These are phyloP conservation scores for Parapristionchus giblindavisi DNA, from an alignment of 2,888 invertebrate genomes.

Conservation along the genomic window DNA sequence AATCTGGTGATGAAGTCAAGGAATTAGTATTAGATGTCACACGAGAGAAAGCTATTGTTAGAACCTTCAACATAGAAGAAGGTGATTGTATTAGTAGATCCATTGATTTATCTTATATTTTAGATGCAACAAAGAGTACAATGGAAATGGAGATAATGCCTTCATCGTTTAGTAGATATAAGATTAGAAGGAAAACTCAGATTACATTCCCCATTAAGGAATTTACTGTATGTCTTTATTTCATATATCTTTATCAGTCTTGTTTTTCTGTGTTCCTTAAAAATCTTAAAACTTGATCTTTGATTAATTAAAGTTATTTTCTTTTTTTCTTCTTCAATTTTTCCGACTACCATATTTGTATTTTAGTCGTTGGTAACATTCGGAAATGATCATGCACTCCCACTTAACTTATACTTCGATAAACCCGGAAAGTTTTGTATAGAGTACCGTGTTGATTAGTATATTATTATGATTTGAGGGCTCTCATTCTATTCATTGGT, in stretches of 20 bases:
- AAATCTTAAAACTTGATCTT: not conserved
- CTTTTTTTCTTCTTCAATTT: too few relatives aligned
- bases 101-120: not conserved
- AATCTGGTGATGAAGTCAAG: not conserved
- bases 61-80: conserved; percentile 16
- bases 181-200: conserved; percentile 7
- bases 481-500: conserved; percentile 22
- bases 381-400: conserved; percentile 16
- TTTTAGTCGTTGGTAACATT: conserved; percentile 13
- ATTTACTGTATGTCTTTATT: conserved; percentile 8
- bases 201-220: conserved; percentile 21
- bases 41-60: not conserved
- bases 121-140: conserved; percentile 22
- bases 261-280: not conserved
- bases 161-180: not conserved
- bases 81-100: not conserved
- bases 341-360: not conserved
- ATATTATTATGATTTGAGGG: not conserved
- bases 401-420: conserved; percentile 32
- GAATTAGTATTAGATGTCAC: conserved; percentile 11
- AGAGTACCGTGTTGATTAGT: not conserved
- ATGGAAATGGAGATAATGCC: conserved; percentile 16
- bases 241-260: not conserved
- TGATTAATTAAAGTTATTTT: not conserved
- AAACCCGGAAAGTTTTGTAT: conserved; percentile 27